Evolutionary conservation across 2,888 invertebrate genomes (phyloP), one percentile per base, ranked within the genome.

Genomic region (Leuctra nigra): DNA sequence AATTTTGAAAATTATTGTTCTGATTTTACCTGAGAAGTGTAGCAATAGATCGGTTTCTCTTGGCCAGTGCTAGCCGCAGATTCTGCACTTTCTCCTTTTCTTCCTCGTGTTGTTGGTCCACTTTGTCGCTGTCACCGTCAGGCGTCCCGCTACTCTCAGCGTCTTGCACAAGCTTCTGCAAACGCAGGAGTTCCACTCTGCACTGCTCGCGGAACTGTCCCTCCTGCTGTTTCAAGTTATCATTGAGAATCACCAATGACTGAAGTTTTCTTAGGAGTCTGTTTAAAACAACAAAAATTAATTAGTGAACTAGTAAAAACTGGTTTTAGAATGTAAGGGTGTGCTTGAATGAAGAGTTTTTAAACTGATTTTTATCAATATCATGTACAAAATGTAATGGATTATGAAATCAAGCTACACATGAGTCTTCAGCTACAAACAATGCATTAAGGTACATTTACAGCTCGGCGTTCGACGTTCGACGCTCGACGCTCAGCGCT

Each of bases 41-140:
- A 14, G 91, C 83, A 56, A 95, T 84, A 61, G 84, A 83, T 38
- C 91, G 78, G 71, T 88, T 91, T 62, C 84, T 79, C 66, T 86
- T 85, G 0, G 92, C 94, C 64, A 91, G 69, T 63, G 86, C 82
- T 52, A 87, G 70, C 62, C 86, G 76, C 48, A 86, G 68, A 41
- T 67, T 68, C 41, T 69, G 68, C 1, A 87, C 71, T 11, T 81
- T 75, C 68, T 84, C 82, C 66, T 77, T 79, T 65, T 83, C 80
- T 60, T 81, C 79, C 47, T 78, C 78, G 35, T 83, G 79, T 33
- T 83, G 71, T 52, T 79, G 78, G 54, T 78, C 77, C 33, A 65
- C 64, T 39, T 64, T 66, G 57, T 69, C 62, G 39, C 68, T 68
- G 58, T 61, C 59, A 22, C 61, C 61, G 62, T 60, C 63, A 59